Conservation (phyloP, 35 echinoderm and acorn worm genomes). For the Stichopus chloronotus region DNA sequence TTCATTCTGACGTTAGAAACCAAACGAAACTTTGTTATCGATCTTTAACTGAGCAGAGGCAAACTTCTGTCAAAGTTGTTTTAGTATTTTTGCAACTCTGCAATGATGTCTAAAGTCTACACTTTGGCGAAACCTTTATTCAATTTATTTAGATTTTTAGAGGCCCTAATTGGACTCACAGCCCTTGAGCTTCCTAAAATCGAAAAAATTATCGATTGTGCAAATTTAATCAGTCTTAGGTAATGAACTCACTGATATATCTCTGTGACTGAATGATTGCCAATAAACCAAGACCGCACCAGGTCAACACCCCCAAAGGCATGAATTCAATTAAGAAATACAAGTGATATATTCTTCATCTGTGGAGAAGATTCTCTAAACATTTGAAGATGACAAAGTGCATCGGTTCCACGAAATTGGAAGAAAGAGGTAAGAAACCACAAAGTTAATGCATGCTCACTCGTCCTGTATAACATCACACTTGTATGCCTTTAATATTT, state of each 20-base stretch:
- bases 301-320: conserved; percentile 31
- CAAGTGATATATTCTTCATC: neutral
- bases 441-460: too few relatives aligned
- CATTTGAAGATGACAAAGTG: too few relatives aligned
- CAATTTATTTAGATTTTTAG: neutral
- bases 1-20: neutral
- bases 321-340: conserved; percentile 22
- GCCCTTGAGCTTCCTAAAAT: conserved; percentile 41
- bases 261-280: too few relatives aligned
- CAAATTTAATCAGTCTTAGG: conserved; percentile 1
- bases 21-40: neutral
- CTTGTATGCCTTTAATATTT: too few relatives aligned
- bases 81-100: conserved; percentile 6
- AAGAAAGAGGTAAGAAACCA: too few relatives aligned
- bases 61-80: conserved; percentile 25
- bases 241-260: conserved; percentile 25
- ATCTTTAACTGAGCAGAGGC: neutral
- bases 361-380: too few relatives aligned
- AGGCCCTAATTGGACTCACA: conserved; percentile 24
- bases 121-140: neutral
- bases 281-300: neutral
- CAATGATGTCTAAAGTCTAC: neutral
- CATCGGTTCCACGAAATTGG: too few relatives aligned
- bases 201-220: conserved; percentile 17
- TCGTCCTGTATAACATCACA: too few relatives aligned